These are phyloP conservation scores for Pocillopora meandrina DNA, from an alignment of 92 coral and sea anemone genomes.

Conservation along the genomic window DNA sequence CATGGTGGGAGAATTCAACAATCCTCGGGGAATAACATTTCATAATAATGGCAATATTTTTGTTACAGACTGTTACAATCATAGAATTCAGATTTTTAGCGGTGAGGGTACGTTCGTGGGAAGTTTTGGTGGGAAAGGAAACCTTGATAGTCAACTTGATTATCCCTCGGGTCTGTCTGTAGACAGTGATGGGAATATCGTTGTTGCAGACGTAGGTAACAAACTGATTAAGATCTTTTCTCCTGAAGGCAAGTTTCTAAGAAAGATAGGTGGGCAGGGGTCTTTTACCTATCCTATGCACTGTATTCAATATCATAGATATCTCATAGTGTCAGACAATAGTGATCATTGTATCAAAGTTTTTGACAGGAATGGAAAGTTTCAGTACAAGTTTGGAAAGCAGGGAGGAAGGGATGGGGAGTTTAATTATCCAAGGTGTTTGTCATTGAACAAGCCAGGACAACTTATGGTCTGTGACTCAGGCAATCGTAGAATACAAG, in stretches of 20 bases:
- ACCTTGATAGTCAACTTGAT: neutral
- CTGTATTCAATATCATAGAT: neutral
- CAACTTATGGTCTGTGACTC: neutral
- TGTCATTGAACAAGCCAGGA: conserved; percentile 8
- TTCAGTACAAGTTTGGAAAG: conserved; percentile 7
- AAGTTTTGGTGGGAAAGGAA: neutral
- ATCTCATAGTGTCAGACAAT: neutral
- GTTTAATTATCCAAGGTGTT: neutral
- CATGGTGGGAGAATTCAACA: neutral
- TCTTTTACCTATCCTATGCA: neutral
- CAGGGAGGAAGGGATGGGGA: conserved; percentile 1
- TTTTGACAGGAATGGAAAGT: neutral
- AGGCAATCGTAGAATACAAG: neutral
- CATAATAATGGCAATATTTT: conserved; percentile 16
- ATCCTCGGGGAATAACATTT: neutral
- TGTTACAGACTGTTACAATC: neutral
- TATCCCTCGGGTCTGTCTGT: neutral
- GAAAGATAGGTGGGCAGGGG: neutral
- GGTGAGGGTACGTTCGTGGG: conserved; percentile 4
- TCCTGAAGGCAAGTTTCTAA: conserved; percentile 13
- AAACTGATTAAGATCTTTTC: conserved; percentile 12
- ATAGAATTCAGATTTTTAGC: conserved; percentile 2
- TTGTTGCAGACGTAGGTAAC: conserved; percentile 9
- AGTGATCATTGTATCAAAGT: conserved; percentile 2
- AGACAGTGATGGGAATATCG: neutral